Conservation (phyloP, 2,888 invertebrate species). For the Pristionchus mayeri region DNA sequence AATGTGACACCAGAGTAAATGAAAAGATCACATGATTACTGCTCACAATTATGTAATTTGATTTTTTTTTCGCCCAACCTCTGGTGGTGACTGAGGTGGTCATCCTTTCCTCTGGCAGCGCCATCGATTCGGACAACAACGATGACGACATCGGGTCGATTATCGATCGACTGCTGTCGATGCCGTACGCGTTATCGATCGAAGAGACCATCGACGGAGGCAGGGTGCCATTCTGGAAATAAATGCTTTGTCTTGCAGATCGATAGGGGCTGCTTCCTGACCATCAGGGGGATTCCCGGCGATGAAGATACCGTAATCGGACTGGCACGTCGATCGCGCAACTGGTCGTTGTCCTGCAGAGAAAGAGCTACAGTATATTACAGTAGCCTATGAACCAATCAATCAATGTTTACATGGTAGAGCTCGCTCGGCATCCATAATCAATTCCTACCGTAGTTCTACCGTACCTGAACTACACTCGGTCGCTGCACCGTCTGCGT, state of each 20-base stretch:
- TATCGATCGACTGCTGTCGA: constrained; percentile 1
- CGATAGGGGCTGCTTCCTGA: neutral
- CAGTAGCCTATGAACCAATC: too few species aligned
- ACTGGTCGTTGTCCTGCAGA: neutral
- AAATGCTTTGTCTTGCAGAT: neutral
- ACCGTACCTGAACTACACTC: constrained; percentile 35
- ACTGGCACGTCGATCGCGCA: neutral
- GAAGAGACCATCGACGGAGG: constrained; percentile 26
- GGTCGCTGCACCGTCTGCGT: constrained; percentile 46
- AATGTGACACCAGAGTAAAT: too few species aligned
- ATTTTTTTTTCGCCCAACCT: neutral
- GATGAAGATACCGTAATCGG: constrained; percentile 46
- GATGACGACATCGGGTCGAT: constrained; percentile 7
- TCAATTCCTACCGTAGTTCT: neutral
- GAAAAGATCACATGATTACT: too few species aligned
- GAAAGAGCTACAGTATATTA: too few species aligned
- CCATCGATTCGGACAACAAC: neutral
- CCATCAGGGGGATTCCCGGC: constrained; percentile 31
- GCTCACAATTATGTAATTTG: too few species aligned
- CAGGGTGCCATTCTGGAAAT: neutral
- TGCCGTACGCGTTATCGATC: neutral
- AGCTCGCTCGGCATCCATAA: too few species aligned
- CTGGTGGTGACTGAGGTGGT: neutral
- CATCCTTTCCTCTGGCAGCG: constrained; percentile 12
- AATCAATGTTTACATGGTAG: too few species aligned